Conservation (phyloP, 2,113 vertebrate species). For the Stigmatopora argus region DNA sequence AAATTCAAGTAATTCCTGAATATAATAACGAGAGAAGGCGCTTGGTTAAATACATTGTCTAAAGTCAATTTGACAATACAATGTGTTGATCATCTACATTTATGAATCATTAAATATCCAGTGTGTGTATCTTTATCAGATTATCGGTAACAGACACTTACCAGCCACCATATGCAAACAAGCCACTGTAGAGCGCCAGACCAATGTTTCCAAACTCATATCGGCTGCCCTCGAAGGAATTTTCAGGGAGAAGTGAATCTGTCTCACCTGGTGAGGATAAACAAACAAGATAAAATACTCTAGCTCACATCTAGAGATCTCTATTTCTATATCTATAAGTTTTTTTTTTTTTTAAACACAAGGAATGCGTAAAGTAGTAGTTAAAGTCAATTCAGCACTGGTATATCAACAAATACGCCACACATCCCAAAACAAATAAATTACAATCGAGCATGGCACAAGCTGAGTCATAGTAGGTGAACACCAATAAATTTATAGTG, state of each 20-base stretch:
- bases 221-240: conserved; percentile 80
- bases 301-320: neutral
- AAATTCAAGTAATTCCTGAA: conserved; percentile 98
- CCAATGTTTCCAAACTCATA: conserved; percentile 83
- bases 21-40: conserved; percentile 8
- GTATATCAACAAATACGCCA: neutral
- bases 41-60: neutral
- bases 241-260: conserved; percentile 67
- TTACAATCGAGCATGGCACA: neutral
- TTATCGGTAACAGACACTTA: conserved; percentile 53
- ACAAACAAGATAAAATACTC: neutral
- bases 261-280: conserved; percentile 69
- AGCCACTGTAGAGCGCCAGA: conserved; percentile 88
- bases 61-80: neutral
- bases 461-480: neutral
- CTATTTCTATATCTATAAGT: too few species aligned
- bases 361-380: neutral
- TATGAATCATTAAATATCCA: neutral
- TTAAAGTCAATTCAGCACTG: neutral
- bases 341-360: neutral
- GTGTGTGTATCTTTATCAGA: neutral
- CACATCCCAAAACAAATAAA: neutral
- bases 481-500: neutral
- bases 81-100: neutral
- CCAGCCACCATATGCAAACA: conserved; percentile 97